Evolutionary conservation across 2,797 vertebrate species (phyloP).

Genomic region (Sebastes nivosus): DNA sequence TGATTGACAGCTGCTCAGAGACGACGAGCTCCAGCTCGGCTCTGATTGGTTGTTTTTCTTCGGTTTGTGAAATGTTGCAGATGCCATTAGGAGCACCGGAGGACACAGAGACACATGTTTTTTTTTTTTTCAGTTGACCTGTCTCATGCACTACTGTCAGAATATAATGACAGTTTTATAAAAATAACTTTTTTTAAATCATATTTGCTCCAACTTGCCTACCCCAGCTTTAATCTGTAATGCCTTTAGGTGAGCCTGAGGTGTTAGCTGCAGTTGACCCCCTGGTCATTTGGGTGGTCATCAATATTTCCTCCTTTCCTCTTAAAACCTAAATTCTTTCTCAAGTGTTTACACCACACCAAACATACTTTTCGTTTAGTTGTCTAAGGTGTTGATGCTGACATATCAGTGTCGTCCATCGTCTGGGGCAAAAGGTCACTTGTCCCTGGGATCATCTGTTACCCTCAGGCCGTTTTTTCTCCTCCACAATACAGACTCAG

Average conservation of each 20-base stretch:
- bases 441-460: constrained; percentile 33
- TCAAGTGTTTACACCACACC: background rate
- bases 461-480: constrained; percentile 13
- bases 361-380: background rate
- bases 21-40: too few relatives aligned
- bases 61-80: accelerated
- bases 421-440: constrained; percentile 41
- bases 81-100: too few relatives aligned
- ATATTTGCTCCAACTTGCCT: too few relatives aligned
- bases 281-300: background rate
- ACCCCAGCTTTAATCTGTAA: constrained; percentile 11
- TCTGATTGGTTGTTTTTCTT: too few relatives aligned
- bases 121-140: accelerated
- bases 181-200: too few relatives aligned
- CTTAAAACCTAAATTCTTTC: background rate
- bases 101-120: too few relatives aligned
- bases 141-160: too few relatives aligned
- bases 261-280: background rate
- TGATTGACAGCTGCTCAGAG: too few relatives aligned
- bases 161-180: too few relatives aligned
- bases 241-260: background rate
- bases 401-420: constrained; percentile 17
- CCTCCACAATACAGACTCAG: constrained; percentile 38
- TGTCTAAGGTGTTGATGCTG: background rate
- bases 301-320: background rate